These are phyloP conservation scores for Martes flavigula DNA, from an alignment of 2,797 vertebrate species.

Conservation along the genomic window DNA sequence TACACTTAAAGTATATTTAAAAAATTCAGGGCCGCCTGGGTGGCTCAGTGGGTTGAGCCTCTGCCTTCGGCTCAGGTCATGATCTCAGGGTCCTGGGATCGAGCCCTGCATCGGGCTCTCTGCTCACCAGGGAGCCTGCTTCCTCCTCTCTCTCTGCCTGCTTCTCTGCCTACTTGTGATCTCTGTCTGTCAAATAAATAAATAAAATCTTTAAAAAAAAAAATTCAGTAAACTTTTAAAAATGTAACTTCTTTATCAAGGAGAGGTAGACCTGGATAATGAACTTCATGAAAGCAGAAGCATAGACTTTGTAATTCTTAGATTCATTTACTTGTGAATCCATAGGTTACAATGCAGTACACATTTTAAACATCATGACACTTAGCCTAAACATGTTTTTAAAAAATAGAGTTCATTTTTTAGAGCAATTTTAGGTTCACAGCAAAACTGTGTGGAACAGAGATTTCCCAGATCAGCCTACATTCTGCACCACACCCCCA, in stretches of 20 bases:
- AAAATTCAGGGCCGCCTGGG: too few relatives aligned
- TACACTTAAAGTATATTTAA: not conserved
- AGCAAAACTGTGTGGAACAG: not conserved
- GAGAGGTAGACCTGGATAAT: not conserved
- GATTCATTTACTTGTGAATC: constrained; percentile 39
- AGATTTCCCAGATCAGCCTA: not conserved
- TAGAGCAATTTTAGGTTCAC: not conserved
- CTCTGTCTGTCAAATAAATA: too few relatives aligned
- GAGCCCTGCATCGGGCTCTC: too few relatives aligned
- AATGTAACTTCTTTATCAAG: not conserved
- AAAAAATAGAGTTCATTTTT: not conserved
- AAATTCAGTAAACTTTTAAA: not conserved
- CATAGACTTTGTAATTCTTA: constrained; percentile 16
- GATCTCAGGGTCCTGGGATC: too few relatives aligned
- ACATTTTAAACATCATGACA: not conserved
- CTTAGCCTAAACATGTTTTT: not conserved
- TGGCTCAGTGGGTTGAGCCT: too few relatives aligned
- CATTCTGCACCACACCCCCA: not conserved
- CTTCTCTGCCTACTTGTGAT: too few relatives aligned
- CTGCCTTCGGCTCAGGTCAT: too few relatives aligned
- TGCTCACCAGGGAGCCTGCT: too few relatives aligned
- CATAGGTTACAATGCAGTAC: not conserved
- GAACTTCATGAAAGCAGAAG: constrained; percentile 20
- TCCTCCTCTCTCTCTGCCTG: too few relatives aligned
- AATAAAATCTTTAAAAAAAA: too few relatives aligned